Evolutionary conservation across 1,140 invertebrate genomes (phyloP), one percentile per base, ranked within the genome.

Genomic region (Calosoma granatense): DNA sequence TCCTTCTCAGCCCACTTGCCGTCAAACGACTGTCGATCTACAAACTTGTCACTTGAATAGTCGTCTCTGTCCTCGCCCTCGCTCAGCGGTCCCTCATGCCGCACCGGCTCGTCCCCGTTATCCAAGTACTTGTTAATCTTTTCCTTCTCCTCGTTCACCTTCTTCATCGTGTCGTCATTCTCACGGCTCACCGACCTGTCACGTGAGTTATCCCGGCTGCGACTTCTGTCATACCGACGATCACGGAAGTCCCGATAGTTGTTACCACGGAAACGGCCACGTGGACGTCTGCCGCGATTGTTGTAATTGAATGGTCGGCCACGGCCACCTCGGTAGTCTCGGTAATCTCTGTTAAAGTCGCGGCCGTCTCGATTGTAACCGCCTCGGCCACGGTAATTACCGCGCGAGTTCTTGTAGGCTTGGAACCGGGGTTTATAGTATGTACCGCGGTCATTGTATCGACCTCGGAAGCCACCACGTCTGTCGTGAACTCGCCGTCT

Each of bases 401-500:
- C 76, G 22, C 77, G 75, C 66, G 77, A 74, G 59, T 77, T 56
- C 62, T 72, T 73, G 6, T 73, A 72, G 54, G 67, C 76, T 65
- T 85, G 83, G 75, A 86, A 87, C 20, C 85, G 75, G 0, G 85
- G 84, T 60, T 85, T 83, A 69, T 87, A 87, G 65, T 87, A 87
- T 0, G 85, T 87, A 41, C 85, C 85, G 14, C 85, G 77, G 62
- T 86, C 83, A 60, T 82, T 84, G 57, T 80, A 78, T 65, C 70
- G 76, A 62, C 70, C 78, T 56, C 78, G 71, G 71, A 77, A 79
- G 59, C 74, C 74, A 43, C 78, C 78, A 17, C 78, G 70, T 1
- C 76, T 69, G 9, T 60, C 55, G 47, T 68, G 66, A 4, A 30
- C 12, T 12, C 59, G 60, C 6, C 74, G 75, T 55, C 82, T 70